Conservation (phyloP, 2,113 vertebrate genomes). For the Bettongia penicillata region DNA sequence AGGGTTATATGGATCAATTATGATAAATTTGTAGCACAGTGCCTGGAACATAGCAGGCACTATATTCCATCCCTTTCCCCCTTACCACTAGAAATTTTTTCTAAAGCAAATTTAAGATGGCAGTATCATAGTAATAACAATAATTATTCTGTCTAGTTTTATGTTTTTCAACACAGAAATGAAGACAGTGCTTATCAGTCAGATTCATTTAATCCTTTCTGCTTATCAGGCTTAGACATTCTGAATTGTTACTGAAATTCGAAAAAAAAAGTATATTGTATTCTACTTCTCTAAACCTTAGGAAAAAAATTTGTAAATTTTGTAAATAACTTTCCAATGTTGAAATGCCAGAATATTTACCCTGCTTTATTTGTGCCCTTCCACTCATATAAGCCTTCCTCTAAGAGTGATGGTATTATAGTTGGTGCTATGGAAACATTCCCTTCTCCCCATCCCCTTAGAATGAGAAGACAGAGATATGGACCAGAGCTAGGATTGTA, state of each 20-base stretch:
- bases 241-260: slow-evolving; percentile 13
- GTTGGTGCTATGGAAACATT: background rate
- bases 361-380: slow-evolving; percentile 3
- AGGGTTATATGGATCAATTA: too few relatives aligned
- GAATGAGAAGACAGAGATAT: background rate
- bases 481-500: background rate
- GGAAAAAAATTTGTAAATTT: background rate
- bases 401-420: background rate
- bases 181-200: slow-evolving; percentile 42
- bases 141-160: slow-evolving; percentile 34
- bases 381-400: background rate
- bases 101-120: slow-evolving; percentile 15
- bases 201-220: slow-evolving; percentile 48
- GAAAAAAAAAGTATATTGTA: background rate
- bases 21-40: too few relatives aligned
- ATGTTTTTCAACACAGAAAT: slow-evolving; percentile 8
- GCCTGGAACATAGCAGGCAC: too few relatives aligned
- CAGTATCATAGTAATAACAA: slow-evolving; percentile 24
- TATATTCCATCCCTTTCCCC: too few relatives aligned
- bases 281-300: background rate
- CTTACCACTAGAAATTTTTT: slow-evolving; percentile 1
- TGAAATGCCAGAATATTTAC: slow-evolving; percentile 3
- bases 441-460: background rate
- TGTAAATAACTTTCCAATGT: slow-evolving; percentile 14
- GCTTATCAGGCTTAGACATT: slow-evolving; percentile 27